Conservation (phyloP, 2,888 invertebrate species). For the Drosophila mulleri region DNA sequence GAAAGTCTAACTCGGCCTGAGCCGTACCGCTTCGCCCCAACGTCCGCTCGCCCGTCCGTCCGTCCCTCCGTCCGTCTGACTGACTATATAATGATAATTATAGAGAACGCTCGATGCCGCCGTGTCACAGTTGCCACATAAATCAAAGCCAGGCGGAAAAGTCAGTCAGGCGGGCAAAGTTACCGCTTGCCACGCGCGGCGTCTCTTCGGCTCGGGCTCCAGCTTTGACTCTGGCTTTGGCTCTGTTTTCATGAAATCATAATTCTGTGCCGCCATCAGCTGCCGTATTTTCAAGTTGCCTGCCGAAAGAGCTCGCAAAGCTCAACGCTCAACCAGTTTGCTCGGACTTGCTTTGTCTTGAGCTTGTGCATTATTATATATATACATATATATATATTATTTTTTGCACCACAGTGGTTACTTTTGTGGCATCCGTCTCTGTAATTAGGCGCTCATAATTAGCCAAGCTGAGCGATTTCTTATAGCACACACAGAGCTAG, state of each 20-base stretch:
- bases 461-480: slow-evolving; percentile 65
- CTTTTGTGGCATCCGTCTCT: slow-evolving; percentile 75
- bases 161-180: slow-evolving; percentile 59
- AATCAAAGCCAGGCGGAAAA: slow-evolving; percentile 76
- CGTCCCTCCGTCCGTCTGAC: slow-evolving; percentile 16
- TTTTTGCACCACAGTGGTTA: slow-evolving; percentile 21
- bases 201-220: not conserved
- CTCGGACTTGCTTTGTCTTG: slow-evolving; percentile 24
- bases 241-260: slow-evolving; percentile 68
- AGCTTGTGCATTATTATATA: not conserved
- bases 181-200: slow-evolving; percentile 73
- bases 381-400: not conserved
- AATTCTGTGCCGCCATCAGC: slow-evolving; percentile 50
- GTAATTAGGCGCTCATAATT: slow-evolving; percentile 79
- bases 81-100: slow-evolving; percentile 63
- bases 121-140: slow-evolving; percentile 82
- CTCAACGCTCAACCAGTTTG: slow-evolving; percentile 44
- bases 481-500: slow-evolving; percentile 26
- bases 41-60: slow-evolving; percentile 9
- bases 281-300: slow-evolving; percentile 7
- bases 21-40: slow-evolving; percentile 21
- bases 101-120: slow-evolving; percentile 74
- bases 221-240: not conserved
- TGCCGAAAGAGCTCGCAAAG: slow-evolving; percentile 6
- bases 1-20: slow-evolving; percentile 44